These are phyloP conservation scores for Sinhomidia bicolor DNA, from an alignment of 2,888 invertebrate species.

Conservation along the genomic window DNA sequence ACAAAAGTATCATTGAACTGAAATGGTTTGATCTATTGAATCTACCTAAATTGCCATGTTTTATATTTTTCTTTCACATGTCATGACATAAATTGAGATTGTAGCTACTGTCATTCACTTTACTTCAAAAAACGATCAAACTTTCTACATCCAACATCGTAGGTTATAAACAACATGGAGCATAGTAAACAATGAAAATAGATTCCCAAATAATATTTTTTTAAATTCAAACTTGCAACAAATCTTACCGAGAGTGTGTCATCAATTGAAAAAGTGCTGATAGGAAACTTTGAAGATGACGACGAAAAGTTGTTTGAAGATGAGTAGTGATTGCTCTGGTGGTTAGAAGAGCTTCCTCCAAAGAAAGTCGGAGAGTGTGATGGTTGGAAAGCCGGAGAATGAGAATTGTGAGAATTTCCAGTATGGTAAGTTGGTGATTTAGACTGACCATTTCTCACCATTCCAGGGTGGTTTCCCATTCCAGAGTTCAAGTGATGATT, in stretches of 20 bases:
- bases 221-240: background rate
- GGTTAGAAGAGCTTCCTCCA: slow-evolving; percentile 67
- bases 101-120: too few species aligned
- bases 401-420: slow-evolving; percentile 65
- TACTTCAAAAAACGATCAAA: too few species aligned
- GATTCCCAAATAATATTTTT: background rate
- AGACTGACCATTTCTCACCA: slow-evolving; percentile 72
- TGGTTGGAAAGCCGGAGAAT: slow-evolving; percentile 75
- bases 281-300: slow-evolving; percentile 76
- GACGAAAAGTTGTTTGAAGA: slow-evolving; percentile 69
- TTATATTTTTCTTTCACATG: too few species aligned
- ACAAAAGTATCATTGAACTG: too few species aligned
- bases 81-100: too few species aligned
- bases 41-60: too few species aligned
- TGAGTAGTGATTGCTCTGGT: slow-evolving; percentile 62
- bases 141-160: too few species aligned
- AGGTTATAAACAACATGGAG: too few species aligned
- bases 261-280: slow-evolving; percentile 79
- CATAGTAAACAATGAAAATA: too few species aligned
- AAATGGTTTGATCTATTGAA: too few species aligned
- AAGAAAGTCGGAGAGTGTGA: slow-evolving; percentile 76
- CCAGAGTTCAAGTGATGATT: slow-evolving; percentile 59
- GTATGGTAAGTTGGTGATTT: slow-evolving; percentile 73
- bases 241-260: slow-evolving; percentile 77
- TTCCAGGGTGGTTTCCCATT: slow-evolving; percentile 56